Evolutionary conservation across 1,140 invertebrate genomes (phyloP), one percentile per base, ranked within the genome.

Genomic region (Nephotettix cincticeps): DNA sequence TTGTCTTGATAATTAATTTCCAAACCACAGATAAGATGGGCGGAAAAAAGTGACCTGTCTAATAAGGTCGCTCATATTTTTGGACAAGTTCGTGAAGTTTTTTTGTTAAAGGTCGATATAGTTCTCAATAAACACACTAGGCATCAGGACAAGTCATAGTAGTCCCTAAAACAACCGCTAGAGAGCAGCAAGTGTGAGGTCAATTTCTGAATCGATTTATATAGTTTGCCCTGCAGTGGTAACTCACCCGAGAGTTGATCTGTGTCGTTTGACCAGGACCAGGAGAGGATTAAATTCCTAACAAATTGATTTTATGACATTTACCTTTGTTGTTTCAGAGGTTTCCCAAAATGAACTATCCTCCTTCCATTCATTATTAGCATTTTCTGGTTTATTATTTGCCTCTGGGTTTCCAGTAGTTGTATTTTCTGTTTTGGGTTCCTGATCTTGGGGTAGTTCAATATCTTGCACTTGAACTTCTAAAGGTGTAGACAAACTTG

Each of bases 291-390:
- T n/a, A n/a, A n/a, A n/a, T n/a, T n/a, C n/a, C n/a, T n/a, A n/a
- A n/a, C n/a, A n/a, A n/a, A n/a, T n/a, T n/a, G n/a, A n/a, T n/a
- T n/a, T n/a, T n/a, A n/a, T n/a, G n/a, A n/a, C n/a, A 40, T 25
- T 61, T 32, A 63, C 56, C 68, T 70, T 61, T 58, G 27, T 9
- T 30, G n/a, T 23, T 32, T 63, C 68, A 68, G 36, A 45, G 23
- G 28, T 17, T 30, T 51, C 32, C 71, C 71, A 72, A 56, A 72
- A 69, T 36, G n/a, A 36, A 29, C 21, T 47, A 64, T 72, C 71
- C 36, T 69, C 67, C n/a, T 72, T 64, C 68, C 67, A 69, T 51
- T 72, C 56, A 9, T 32, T 32, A 47, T 23, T 56, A 21, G 32
- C 61, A 56, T 54, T 29, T 17, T 30, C 51, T 23, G 6, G 21